Conservation (phyloP, 2,888 invertebrate genomes). For the Alentia gelatinosa region DNA sequence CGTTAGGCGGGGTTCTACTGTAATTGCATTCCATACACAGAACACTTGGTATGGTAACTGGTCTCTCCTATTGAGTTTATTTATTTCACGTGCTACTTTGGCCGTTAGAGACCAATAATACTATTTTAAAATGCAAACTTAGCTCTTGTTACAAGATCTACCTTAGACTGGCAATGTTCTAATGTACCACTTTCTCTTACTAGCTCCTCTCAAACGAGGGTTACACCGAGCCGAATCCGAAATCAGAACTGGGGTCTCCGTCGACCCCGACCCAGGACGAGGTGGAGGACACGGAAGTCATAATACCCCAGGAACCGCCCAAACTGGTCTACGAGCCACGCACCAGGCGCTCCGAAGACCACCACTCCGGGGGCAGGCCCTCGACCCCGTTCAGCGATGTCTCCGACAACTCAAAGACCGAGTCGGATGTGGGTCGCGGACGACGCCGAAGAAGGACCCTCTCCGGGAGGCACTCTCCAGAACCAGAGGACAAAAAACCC, state of each 20-base stretch:
- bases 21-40: no score
- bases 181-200: neutral
- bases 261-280: constrained; percentile 55
- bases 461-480: constrained; percentile 6
- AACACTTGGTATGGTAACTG: no score
- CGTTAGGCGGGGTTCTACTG: no score
- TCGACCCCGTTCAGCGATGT: constrained; percentile 50
- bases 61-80: no score
- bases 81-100: no score
- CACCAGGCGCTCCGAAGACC: neutral
- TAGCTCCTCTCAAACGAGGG: constrained; percentile 34
- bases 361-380: constrained; percentile 29
- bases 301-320: neutral
- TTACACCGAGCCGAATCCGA: neutral
- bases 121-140: no score
- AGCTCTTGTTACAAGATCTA: no score
- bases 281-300: neutral
- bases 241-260: neutral
- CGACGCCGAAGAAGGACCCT: neutral
- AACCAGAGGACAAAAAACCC: neutral
- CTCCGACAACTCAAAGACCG: constrained; percentile 38
- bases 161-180: no score
- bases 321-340: neutral
- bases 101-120: no score
- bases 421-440: constrained; percentile 32